Evolutionary conservation across 2,888 invertebrate species (phyloP).

Genomic region (Melieria picta): DNA sequence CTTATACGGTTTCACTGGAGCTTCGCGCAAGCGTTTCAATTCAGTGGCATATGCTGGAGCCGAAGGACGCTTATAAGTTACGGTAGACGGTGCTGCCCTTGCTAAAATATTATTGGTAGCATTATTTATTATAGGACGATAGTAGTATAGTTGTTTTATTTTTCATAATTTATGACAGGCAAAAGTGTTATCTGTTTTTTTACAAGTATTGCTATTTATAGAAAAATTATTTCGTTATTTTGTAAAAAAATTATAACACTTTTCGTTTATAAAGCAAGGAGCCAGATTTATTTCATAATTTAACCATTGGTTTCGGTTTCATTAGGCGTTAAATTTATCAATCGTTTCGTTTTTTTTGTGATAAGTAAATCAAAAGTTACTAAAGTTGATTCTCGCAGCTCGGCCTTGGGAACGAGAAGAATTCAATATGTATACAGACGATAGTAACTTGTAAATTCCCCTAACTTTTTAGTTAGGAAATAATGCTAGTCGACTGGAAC

Average conservation of each 20-base stretch:
- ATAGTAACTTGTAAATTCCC: too few relatives aligned
- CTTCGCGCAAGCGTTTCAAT: conserved; percentile 60
- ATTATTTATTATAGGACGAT: conserved; percentile 24
- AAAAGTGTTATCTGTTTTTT: not conserved
- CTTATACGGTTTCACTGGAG: conserved; percentile 57
- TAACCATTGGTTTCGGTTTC: too few relatives aligned
- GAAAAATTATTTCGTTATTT: not conserved
- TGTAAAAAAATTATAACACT: not conserved
- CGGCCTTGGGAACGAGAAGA: too few relatives aligned
- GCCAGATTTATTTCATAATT: too few relatives aligned
- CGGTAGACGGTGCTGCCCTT: conserved; percentile 56
- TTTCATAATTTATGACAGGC: conserved; percentile 3
- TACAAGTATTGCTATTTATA: not conserved
- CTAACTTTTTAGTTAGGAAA: too few relatives aligned
- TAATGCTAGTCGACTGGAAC: too few relatives aligned
- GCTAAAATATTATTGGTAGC: conserved; percentile 55
- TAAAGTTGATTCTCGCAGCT: too few relatives aligned
- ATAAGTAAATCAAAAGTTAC: too few relatives aligned
- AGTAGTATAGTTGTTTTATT: conserved; percentile 17
- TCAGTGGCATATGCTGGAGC: conserved; percentile 52
- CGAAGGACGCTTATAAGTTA: conserved; percentile 55
- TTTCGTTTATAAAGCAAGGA: too few relatives aligned
- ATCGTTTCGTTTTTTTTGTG: too few relatives aligned
- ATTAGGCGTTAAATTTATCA: too few relatives aligned
- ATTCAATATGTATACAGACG: too few relatives aligned